Evolutionary conservation across 2,888 invertebrate genomes (phyloP).

Genomic region (Nephrotoma flavescens): DNA sequence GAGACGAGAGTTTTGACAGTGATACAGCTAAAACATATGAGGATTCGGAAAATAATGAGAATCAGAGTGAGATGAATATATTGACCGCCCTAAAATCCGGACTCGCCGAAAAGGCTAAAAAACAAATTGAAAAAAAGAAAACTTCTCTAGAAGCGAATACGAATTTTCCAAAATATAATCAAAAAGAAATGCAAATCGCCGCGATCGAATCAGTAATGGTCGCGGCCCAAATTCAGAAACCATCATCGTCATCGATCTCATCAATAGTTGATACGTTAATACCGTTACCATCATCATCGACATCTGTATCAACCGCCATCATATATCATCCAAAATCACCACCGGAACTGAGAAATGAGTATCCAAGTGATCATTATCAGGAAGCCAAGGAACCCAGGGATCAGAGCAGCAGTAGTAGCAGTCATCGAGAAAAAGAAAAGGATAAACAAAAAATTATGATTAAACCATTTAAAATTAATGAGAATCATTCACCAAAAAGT

Average conservation of each 20-base stretch:
- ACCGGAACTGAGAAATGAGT: background rate
- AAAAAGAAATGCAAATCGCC: slow-evolving; percentile 1
- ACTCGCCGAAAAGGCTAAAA: slow-evolving; percentile 56
- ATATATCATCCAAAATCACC: background rate
- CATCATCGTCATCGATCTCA: background rate
- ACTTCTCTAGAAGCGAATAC: slow-evolving; percentile 8
- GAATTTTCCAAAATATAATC: background rate
- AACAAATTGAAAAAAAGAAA: slow-evolving; percentile 40
- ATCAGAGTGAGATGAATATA: slow-evolving; percentile 48
- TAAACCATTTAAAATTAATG: slow-evolving; percentile 33
- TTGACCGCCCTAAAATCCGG: slow-evolving; percentile 49
- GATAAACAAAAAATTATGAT: slow-evolving; percentile 30
- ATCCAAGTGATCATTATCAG: background rate
- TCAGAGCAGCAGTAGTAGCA: background rate
- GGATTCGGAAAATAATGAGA: slow-evolving; percentile 19
- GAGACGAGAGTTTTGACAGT: slow-evolving; percentile 35
- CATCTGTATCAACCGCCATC: background rate
- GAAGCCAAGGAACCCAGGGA: background rate
- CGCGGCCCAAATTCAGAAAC: background rate
- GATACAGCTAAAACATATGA: slow-evolving; percentile 5
- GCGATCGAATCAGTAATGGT: background rate
- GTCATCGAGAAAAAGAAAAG: background rate
- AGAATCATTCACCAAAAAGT: slow-evolving; percentile 14
- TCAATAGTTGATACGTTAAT: background rate
- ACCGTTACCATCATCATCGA: background rate